Evolutionary conservation across 2,113 vertebrate genomes (phyloP).

Genomic region (Entomyzon cyanotis): DNA sequence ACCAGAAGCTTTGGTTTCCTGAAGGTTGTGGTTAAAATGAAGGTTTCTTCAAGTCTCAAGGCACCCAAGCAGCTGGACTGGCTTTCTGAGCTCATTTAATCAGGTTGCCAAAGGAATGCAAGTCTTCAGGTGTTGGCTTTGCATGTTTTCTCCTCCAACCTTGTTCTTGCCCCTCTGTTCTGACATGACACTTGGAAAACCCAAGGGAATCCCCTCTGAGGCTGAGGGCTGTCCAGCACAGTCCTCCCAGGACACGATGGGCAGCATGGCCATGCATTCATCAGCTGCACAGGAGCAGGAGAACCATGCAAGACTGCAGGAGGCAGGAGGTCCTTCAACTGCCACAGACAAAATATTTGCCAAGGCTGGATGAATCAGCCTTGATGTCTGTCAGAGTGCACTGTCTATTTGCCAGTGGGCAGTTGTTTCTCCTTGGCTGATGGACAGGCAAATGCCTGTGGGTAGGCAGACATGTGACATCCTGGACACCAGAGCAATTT

Average conservation of each 20-base stretch:
- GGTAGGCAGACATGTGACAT: constrained; percentile 15
- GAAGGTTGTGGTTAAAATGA: neutral
- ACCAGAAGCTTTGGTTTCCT: neutral
- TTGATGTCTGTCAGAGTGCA: neutral
- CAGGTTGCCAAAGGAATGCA: rapidly evolving
- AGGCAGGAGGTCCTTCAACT: neutral
- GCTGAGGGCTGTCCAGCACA: rapidly evolving
- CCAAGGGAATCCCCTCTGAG: neutral
- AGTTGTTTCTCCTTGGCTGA: constrained; percentile 31
- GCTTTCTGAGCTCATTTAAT: neutral
- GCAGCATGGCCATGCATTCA: neutral
- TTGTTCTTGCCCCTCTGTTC: neutral
- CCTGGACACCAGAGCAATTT: neutral
- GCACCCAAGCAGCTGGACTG: neutral
- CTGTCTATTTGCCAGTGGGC: neutral
- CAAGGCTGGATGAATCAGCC: neutral
- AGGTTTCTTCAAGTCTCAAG: neutral
- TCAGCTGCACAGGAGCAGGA: neutral
- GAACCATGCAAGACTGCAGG: neutral
- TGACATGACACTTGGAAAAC: rapidly evolving
- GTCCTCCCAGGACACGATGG: rapidly evolving
- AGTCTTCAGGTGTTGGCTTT: neutral
- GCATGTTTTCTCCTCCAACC: neutral
- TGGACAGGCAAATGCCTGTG: constrained; percentile 43
- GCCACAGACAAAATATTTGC: neutral